phyloP scores from a whole-genome alignment of 2,888 invertebrate genomes.

The Ferrisia virgata region DNA sequence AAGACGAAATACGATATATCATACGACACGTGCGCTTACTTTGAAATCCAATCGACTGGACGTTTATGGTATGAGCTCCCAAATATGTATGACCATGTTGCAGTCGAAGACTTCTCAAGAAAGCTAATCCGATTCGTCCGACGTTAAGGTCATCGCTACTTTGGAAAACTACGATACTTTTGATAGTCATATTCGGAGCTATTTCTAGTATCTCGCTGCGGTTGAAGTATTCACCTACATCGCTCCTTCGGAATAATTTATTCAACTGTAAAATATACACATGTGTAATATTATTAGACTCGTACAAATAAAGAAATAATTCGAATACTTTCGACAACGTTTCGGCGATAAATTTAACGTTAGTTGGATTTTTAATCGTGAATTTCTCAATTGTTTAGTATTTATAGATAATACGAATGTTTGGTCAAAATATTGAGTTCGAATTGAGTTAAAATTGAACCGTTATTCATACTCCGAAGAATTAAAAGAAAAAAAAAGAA shows the following conservation, averaged over 20 bases:
- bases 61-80: conserved; percentile 52
- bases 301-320: neutral
- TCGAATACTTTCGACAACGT: neutral
- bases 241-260: conserved; percentile 38
- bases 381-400: too few relatives aligned
- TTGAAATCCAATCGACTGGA: conserved; percentile 52
- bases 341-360: neutral
- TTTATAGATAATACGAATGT: too few relatives aligned
- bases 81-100: conserved; percentile 52
- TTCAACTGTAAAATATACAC: conserved; percentile 18
- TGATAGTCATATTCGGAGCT: conserved; percentile 43
- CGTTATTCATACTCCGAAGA: too few relatives aligned
- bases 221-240: conserved; percentile 36
- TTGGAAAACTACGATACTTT: conserved; percentile 30
- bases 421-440: too few relatives aligned
- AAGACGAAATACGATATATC: neutral
- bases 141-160: conserved; percentile 50
- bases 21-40: conserved; percentile 45
- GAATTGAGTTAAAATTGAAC: too few relatives aligned
- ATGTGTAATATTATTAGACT: neutral
- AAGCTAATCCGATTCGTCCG: conserved; percentile 52
- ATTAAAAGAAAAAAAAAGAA: too few relatives aligned
- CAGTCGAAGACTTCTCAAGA: conserved; percentile 52
- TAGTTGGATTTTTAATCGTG: too few relatives aligned
- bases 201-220: conserved; percentile 43